phyloP scores from a whole-genome alignment of 2,888 invertebrate genomes.

The Aspidiotus rigidus region DNA sequence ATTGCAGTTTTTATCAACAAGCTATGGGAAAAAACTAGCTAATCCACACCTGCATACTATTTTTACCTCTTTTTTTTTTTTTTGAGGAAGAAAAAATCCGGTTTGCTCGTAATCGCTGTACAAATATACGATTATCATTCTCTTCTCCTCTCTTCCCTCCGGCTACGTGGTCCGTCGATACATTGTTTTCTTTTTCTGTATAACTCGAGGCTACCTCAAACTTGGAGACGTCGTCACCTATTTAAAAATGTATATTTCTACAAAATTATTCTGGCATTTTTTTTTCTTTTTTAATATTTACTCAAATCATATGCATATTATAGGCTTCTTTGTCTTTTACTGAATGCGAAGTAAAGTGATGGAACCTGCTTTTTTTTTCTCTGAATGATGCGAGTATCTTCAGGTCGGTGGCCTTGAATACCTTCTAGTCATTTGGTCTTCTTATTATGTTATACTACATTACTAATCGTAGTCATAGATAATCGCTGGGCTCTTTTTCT shows the following conservation, averaged over 20 bases:
- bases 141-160: not conserved
- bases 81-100: not conserved
- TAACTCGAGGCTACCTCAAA: not conserved
- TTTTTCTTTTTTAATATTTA: not conserved
- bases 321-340: conserved; percentile 2
- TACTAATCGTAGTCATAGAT: conserved; percentile 16
- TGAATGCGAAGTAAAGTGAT: conserved; percentile 1
- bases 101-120: not conserved
- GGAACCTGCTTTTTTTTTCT: not conserved
- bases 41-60: not conserved
- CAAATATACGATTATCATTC: conserved; percentile 1
- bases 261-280: not conserved
- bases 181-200: not conserved
- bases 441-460: conserved; percentile 10
- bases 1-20: not conserved
- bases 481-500: conserved; percentile 10
- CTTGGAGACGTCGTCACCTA: not conserved
- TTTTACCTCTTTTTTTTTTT: not conserved
- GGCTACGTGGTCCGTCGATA: too few relatives aligned
- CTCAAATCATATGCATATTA: not conserved
- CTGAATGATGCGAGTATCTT: not conserved
- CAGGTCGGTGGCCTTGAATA: conserved; percentile 35
- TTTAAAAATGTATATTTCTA: not conserved
- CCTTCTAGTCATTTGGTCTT: conserved; percentile 31
- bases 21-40: not conserved